Conservation (phyloP, 2,113 vertebrate genomes). For the Pomatorhinus ruficollis region DNA sequence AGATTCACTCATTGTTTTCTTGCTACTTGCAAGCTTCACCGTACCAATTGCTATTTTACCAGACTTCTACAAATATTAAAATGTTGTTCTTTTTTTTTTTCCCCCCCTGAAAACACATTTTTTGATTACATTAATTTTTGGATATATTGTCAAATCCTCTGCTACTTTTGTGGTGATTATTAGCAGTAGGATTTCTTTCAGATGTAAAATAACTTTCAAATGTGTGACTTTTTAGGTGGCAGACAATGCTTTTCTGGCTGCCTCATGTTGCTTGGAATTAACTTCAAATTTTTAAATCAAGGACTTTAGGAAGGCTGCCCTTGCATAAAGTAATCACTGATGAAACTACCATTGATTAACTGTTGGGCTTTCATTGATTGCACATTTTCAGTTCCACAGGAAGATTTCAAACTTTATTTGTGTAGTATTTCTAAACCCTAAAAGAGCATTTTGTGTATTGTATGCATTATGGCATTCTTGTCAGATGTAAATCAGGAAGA, state of each 20-base stretch:
- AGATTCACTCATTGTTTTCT: not conserved
- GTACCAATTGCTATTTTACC: not conserved
- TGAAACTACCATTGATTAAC: conserved; percentile 57
- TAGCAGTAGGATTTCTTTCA: not conserved
- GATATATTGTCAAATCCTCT: not conserved
- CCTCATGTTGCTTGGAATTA: conserved; percentile 25
- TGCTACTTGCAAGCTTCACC: not conserved
- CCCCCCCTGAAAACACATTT: not conserved
- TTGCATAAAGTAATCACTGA: conserved; percentile 28
- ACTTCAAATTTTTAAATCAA: conserved; percentile 38
- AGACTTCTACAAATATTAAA: not conserved
- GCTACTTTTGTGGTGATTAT: not conserved
- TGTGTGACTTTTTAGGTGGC: not conserved
- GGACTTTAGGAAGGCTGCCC: not conserved
- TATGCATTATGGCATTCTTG: not conserved
- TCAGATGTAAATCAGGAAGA: not conserved
- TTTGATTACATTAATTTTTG: not conserved
- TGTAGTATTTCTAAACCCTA: not conserved
- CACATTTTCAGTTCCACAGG: not conserved
- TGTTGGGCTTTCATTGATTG: conserved; percentile 53
- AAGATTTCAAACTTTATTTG: conserved; percentile 49
- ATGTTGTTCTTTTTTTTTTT: not conserved
- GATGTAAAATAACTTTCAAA: not conserved
- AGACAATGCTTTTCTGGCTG: not conserved
- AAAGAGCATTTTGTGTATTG: not conserved